Base-by-base conservation (phyloP, 2,113 vertebrate genomes). In the Tenebrosternarchus preto region DNA sequence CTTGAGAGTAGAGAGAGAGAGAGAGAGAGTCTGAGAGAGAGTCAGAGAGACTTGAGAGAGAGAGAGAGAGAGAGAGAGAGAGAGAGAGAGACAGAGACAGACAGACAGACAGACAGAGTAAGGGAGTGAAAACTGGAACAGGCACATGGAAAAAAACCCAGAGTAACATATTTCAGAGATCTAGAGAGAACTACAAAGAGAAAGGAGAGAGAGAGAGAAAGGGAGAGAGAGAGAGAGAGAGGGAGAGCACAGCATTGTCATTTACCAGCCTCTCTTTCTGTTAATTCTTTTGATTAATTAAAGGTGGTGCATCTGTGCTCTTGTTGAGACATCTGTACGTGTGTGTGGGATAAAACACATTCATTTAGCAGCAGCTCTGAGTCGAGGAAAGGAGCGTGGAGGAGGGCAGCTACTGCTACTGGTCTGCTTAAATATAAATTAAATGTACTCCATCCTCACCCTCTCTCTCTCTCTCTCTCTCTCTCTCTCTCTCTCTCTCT, bases 331-430 rank as follows among this genome's bases (percentile, higher is more conserved):
- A 27, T 50, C 6, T 31, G 25, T 20, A 27, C n/a, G 20, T 73
- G 61, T 56, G 64, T 27, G 19, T 39, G 69, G n/a, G 78, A 50
- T 73, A 73, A 80, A n/a, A 80, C 78, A 80, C 27, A 63, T 80
- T 36, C 73, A 73, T 73, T 73, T 27, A 64, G 39, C 29, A 59
- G 60, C 17, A 79, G 31, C 36, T 36, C 36, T n/a, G 72, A 43
- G 27, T 6, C 17, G 12, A 31, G 17, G 61, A 16, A 8, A 11
- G 17, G 64, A 1, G 4, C 36, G 2, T 33, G 20, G 64, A 67
- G 5, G 17, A 17, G 11, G 4, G 17, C 4, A 8, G 29, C 36
- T 5, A 67, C 20, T 3, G 63, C 8, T 50, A 50, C 15, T 9
- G 39, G 4, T 46, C 20, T 53, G 4, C 24, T 3, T 46, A 59